A percentile compares a stretch with the other conserved stretches of the same genome.
Conservation (phyloP, 2,113 vertebrate species). For the Hemicordylus capensis region DNA sequence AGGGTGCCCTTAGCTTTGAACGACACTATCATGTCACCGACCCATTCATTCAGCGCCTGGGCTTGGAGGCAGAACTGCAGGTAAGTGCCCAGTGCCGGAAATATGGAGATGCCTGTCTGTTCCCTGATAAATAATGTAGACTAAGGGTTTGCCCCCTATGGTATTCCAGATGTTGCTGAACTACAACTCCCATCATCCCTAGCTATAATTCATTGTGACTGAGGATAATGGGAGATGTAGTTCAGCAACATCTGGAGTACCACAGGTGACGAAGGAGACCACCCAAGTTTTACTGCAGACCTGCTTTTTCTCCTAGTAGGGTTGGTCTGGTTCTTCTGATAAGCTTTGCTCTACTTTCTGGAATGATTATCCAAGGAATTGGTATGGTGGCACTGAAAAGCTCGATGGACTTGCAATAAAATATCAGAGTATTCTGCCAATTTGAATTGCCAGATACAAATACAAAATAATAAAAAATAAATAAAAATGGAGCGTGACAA, state of each 20-base stretch:
- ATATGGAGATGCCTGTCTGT: background rate
- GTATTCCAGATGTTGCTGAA: no score
- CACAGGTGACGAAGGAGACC: no score
- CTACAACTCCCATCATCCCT: no score
- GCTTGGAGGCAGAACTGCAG: slow-evolving; percentile 95
- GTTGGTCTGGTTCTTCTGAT: background rate
- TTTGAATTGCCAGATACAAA: no score
- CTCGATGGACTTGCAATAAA: background rate
- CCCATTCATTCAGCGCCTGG: slow-evolving; percentile 93
- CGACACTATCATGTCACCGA: slow-evolving; percentile 93
- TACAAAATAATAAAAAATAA: no score
- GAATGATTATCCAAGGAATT: background rate
- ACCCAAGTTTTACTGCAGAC: no score
- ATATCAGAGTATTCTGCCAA: background rate
- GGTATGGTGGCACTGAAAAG: background rate
- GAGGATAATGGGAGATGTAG: no score
- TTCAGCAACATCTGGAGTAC: no score
- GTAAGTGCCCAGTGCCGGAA: slow-evolving; percentile 66
- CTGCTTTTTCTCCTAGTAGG: background rate
- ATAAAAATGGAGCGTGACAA: no score
- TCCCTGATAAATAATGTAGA: fast-evolving
- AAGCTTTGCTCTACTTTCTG: background rate
- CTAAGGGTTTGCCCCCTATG: no score
- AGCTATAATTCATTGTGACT: no score
- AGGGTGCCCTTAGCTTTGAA: slow-evolving; percentile 88